Base-by-base conservation (phyloP, 2,113 vertebrate genomes). In the Alaudala cheleensis region DNA sequence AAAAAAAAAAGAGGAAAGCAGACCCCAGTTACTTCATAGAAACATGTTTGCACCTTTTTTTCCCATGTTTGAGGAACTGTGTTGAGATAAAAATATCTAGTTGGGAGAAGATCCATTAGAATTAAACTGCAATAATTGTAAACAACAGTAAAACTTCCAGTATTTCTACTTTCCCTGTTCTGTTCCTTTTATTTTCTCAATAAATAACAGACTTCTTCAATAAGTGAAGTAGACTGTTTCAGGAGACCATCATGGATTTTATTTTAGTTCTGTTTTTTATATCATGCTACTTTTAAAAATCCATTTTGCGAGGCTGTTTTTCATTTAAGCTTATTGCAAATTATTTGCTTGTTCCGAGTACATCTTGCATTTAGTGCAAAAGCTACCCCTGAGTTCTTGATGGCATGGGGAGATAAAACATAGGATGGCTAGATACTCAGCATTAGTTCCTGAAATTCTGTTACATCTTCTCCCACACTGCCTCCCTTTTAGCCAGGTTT, bases 101-200 rank as follows among this genome's bases (percentile, higher is more conserved):
- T 31, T 95, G 76, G 81, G 84, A 61, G 81, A 86, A 84, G 40
- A 67, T 53, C n/a, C 3, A 6, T 71, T 93, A 93, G 29, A 70
- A 72, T 94, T 73, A 86, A 95, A 66, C 47, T 81, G 33, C 90
- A 84, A 18, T 86, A 73, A 62, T 56, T 92, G 72, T 88, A 95
- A 92, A 78, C 78, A 90, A 65, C 50, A 74, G 49, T 64, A 61
- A 86, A 80, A 78, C 26, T 91, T 76, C 29, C 64, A 77, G 33
- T 84, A 69, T 83, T 93, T 82, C 76, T 80, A 12, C 81, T 90
- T 95, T 69, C 47, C 45, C 21, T 40, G 86, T 94, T 56, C 25
- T 86, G 28, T 40, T 65, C 40, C 62, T 72, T 49, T 82, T 81
- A 54, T 91, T 90, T 82, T 90, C 65, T 90, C 66, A 26, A 9